A percentile compares a stretch with the other conserved stretches of the same genome.
Evolutionary conservation across 2,888 invertebrate species (phyloP).

Genomic region (Plusia festucae): DNA sequence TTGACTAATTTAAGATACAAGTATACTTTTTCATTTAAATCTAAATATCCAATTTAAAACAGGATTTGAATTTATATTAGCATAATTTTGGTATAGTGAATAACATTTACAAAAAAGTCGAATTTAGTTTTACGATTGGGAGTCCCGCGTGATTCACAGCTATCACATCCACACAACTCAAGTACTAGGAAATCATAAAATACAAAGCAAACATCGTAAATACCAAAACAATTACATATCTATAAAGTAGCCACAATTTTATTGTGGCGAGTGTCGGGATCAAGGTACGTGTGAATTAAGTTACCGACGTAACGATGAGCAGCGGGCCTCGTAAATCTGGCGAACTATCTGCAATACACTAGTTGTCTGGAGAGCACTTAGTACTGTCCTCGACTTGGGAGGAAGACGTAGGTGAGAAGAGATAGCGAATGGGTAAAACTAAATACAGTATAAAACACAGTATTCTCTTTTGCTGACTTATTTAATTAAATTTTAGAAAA

Average conservation of each 20-base stretch:
- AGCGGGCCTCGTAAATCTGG: constrained; percentile 79
- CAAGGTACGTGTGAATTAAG: constrained; percentile 54
- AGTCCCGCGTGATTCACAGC: background rate
- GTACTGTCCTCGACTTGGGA: constrained; percentile 76
- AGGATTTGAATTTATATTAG: too few species aligned
- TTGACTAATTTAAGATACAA: too few species aligned
- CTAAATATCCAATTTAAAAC: too few species aligned
- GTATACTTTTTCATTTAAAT: too few species aligned
- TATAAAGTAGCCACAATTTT: constrained; percentile 15
- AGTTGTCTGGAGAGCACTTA: constrained; percentile 84
- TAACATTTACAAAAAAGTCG: too few species aligned
- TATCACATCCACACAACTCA: background rate
- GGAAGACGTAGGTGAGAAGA: constrained; percentile 53
- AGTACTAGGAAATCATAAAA: constrained; percentile 7
- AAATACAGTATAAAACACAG: background rate
- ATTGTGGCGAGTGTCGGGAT: constrained; percentile 52
- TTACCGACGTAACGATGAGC: constrained; percentile 57
- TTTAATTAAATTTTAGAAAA: too few species aligned
- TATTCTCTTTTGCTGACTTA: background rate
- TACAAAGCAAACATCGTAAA: constrained; percentile 11
- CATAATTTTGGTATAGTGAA: too few species aligned
- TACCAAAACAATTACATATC: constrained; percentile 1
- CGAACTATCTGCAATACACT: constrained; percentile 81
- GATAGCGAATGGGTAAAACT: background rate
- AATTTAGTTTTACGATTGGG: too few species aligned